These are phyloP conservation scores for Anguilla rostrata DNA, from an alignment of 2,113 vertebrate species.

Conservation along the genomic window DNA sequence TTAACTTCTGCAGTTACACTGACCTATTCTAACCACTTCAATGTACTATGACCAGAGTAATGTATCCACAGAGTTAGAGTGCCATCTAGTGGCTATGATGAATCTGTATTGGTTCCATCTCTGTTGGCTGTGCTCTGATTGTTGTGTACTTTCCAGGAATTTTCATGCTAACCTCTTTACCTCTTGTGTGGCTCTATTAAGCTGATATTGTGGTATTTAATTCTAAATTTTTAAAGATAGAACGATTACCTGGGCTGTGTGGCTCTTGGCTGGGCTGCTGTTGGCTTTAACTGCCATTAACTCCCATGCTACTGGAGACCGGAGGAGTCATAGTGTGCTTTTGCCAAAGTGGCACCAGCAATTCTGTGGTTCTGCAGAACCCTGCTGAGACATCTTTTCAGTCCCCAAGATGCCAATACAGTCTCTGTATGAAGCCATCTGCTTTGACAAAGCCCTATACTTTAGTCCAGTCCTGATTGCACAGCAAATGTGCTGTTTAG, in stretches of 20 bases:
- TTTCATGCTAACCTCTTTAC: background rate
- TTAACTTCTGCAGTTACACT: background rate
- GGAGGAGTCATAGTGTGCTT: background rate
- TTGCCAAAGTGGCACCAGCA: background rate
- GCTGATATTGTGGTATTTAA: background rate
- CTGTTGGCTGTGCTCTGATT: background rate
- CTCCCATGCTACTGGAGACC: background rate
- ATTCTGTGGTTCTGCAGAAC: background rate
- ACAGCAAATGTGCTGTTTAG: background rate
- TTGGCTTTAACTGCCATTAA: background rate
- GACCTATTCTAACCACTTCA: conserved; percentile 9
- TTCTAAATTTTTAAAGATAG: background rate
- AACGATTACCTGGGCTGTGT: background rate
- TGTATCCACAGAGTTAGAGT: background rate
- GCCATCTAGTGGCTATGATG: conserved; percentile 20
- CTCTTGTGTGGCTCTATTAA: background rate
- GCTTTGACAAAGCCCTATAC: no score
- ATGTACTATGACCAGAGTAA: background rate
- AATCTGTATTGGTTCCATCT: background rate
- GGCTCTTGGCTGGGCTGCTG: background rate
- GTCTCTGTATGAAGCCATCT: no score
- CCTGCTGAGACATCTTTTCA: background rate
- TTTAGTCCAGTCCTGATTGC: no score
- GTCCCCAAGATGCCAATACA: background rate
- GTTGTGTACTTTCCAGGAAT: background rate